Conservation (phyloP, 2,888 invertebrate genomes). For the Drosophila kokeensis region DNA sequence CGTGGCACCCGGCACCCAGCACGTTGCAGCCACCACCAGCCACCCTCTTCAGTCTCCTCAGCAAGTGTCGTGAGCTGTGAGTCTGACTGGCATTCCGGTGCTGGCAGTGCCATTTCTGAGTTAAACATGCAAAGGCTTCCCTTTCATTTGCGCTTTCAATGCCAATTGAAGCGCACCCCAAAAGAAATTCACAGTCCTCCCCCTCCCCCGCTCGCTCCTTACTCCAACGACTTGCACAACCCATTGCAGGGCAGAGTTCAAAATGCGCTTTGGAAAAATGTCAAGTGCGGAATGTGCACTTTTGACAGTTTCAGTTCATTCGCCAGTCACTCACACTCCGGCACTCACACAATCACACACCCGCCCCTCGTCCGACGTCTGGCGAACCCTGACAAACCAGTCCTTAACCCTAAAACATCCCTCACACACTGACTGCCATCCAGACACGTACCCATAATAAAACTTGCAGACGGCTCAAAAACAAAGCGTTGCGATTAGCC, state of each 20-base stretch:
- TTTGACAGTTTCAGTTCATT: conserved; percentile 82
- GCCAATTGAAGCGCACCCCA: conserved; percentile 61
- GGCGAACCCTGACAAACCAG: conserved; percentile 36
- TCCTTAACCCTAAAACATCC: conserved; percentile 60
- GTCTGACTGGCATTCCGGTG: conserved; percentile 63
- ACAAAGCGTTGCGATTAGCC: background rate
- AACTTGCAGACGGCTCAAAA: conserved; percentile 41
- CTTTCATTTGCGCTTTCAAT: conserved; percentile 76
- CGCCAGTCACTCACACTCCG: conserved; percentile 56
- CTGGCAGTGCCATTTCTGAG: conserved; percentile 56
- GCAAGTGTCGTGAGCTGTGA: conserved; percentile 27
- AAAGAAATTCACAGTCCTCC: conserved; percentile 6
- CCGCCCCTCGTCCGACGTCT: conserved; percentile 20
- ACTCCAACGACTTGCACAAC: background rate
- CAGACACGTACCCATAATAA: conserved; percentile 68
- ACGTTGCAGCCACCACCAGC: background rate
- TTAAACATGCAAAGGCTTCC: conserved; percentile 63
- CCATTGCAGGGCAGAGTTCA: conserved; percentile 53
- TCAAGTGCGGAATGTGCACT: conserved; percentile 82
- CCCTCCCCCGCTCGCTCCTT: background rate
- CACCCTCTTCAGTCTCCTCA: background rate
- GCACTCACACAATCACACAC: conserved; percentile 6
- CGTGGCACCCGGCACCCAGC: conserved; percentile 40
- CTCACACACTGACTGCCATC: conserved; percentile 49
- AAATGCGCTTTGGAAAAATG: conserved; percentile 77